Evolutionary conservation across 2,888 invertebrate species (phyloP), one percentile per base, ranked within the genome.

Genomic region (Drosophila lutescens): DNA sequence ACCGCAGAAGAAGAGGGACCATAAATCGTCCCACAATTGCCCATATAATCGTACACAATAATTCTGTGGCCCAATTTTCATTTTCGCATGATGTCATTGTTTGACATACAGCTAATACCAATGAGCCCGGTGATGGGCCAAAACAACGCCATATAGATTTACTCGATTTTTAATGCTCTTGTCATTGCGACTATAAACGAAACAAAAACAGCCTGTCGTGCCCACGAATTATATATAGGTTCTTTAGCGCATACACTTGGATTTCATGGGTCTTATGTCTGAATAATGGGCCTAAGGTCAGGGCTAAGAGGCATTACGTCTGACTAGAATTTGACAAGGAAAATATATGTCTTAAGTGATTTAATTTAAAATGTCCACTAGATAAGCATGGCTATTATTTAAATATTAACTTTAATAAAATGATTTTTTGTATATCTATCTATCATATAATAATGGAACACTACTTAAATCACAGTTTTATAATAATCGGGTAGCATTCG

Each of bases 21-120:
- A 71, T 54, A 54, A 57, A 65, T 53, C 53, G 38, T 66, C 38
- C 32, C 53, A 77, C 86, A 88, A 86, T 83, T 83, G 71, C 80
- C 84, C 78, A 76, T 57, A 74, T 60, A 17, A 32, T 49, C 34
- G 4, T 13, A 20, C 2, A 26, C 20, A 10, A 34, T 36, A 23
- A 20, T 20, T 49, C 26, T 69, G 34, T 30, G 79, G 55, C 73
- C 78, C 84, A 73, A 74, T 88, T 83, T 63, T 78, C 80, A 76
- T 57, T 63, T 71, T 73, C 59, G 74, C 81, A 78, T 67, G 74
- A 72, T 82, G 74, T 75, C 54, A 60, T 62, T 30, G 55, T 55
- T 68, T 56, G 41, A 50, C 58, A 62, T 13, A 38, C 30, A 26
- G 51, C 54, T 43, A n/a, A 46, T 38, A 57, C 73, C 70, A 66